These are phyloP conservation scores for Drosophila bipectinata DNA, from an alignment of 1,140 invertebrate genomes.

Conservation along the genomic window DNA sequence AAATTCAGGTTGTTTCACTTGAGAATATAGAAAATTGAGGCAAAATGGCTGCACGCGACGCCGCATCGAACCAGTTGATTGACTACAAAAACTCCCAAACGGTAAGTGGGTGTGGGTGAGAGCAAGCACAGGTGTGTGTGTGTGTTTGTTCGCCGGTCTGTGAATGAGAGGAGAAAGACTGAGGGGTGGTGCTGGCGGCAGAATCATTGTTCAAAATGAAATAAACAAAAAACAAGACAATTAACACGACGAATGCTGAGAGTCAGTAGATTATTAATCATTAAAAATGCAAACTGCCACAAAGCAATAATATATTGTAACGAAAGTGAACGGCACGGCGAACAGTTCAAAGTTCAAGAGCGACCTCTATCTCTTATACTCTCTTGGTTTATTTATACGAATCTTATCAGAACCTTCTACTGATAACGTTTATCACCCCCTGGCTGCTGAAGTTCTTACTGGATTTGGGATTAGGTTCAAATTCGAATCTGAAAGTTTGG, in stretches of 20 bases:
- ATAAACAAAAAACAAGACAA: conserved; percentile 36
- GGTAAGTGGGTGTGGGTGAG: conserved; percentile 86
- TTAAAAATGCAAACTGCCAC: conserved; percentile 14
- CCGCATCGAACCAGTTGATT: conserved; percentile 88
- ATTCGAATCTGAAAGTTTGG: conserved; percentile 22
- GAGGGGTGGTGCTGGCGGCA: not conserved
- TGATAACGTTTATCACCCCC: conserved; percentile 31
- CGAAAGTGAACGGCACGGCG: not conserved
- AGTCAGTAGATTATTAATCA: conserved; percentile 28
- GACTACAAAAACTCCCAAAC: conserved; percentile 87
- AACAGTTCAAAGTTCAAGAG: conserved; percentile 43
- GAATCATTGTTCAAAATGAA: conserved; percentile 28
- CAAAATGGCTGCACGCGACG: conserved; percentile 86
- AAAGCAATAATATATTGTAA: conserved; percentile 2
- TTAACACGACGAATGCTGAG: conserved; percentile 15
- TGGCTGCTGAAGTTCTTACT: not conserved
- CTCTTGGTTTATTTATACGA: conserved; percentile 3
- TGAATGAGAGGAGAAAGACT: conserved; percentile 25
- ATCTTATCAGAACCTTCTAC: conserved; percentile 18
- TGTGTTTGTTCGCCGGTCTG: conserved; percentile 26
- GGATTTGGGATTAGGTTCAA: conserved; percentile 15
- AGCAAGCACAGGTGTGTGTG: not conserved
- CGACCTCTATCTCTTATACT: not conserved
- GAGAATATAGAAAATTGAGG: conserved; percentile 25
- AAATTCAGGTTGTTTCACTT: conserved; percentile 58